A percentile compares a stretch with the other conserved stretches of the same genome.
These are phyloP conservation scores for Hypsopygia costalis DNA, from an alignment of 2,888 invertebrate species.

Conservation along the genomic window DNA sequence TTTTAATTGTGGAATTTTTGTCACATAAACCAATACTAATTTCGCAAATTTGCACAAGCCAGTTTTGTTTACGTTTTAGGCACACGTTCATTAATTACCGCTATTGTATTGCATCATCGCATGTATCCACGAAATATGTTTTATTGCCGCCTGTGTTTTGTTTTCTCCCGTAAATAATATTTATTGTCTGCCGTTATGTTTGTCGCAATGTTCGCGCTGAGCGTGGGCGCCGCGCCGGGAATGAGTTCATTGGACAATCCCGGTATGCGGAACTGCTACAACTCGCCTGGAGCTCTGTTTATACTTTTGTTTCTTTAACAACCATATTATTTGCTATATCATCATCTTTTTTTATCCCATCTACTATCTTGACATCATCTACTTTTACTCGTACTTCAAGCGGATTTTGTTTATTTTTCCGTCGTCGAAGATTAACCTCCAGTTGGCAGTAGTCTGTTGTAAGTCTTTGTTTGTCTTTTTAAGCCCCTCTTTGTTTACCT, in stretches of 20 bases:
- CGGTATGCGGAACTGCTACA: constrained; percentile 62
- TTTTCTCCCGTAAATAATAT: constrained; percentile 24
- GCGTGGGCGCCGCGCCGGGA: constrained; percentile 53
- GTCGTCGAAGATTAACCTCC: constrained; percentile 1
- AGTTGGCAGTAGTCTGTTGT: not conserved
- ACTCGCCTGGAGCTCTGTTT: constrained; percentile 20
- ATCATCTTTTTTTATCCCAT: not conserved
- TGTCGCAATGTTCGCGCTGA: constrained; percentile 27
- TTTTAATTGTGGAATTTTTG: too few species aligned
- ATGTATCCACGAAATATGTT: not conserved
- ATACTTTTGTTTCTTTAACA: constrained; percentile 8
- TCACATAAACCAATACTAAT: not conserved
- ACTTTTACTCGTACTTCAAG: not conserved
- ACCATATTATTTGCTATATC: constrained; percentile 5
- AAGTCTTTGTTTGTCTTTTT: not conserved
- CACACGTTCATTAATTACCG: not conserved
- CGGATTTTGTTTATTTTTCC: not conserved
- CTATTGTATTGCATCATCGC: not conserved
- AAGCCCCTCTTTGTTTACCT: not conserved
- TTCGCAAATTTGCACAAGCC: not conserved
- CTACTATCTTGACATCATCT: not conserved
- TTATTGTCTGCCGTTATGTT: constrained; percentile 31
- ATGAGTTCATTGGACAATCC: constrained; percentile 64
- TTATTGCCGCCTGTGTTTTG: not conserved
- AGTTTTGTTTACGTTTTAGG: not conserved